Evolutionary conservation across 2,113 vertebrate genomes (phyloP).

Genomic region (Upupa epops): DNA sequence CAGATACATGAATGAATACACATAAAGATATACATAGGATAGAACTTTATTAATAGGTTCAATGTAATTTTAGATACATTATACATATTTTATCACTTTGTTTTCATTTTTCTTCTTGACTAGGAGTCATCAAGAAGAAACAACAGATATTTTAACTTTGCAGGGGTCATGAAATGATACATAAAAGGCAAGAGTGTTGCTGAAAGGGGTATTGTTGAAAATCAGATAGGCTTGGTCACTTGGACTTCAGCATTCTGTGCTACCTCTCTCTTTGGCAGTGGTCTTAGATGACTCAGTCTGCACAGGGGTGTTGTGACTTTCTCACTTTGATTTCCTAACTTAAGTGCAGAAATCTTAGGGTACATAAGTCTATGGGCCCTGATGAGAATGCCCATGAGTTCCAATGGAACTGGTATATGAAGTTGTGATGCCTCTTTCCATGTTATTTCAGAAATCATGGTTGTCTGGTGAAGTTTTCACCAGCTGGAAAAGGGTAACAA

Average conservation of each 20-base stretch:
- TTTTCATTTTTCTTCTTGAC: background rate
- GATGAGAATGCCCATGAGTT: no score
- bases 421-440: no score
- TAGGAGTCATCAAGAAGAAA: background rate
- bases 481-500: no score
- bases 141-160: background rate
- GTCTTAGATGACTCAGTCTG: background rate
- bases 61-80: background rate
- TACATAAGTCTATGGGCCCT: no score
- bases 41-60: background rate
- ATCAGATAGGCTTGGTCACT: background rate
- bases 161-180: background rate
- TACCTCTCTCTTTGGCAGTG: background rate
- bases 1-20: background rate
- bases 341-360: background rate
- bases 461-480: no score
- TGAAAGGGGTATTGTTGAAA: no score
- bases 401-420: no score
- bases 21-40: accelerated
- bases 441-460: no score
- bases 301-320: background rate
- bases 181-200: background rate
- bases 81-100: background rate
- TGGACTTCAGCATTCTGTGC: background rate
- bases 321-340: background rate